Conservation (phyloP, 2,888 invertebrate species). For the Cryptops parisi region DNA sequence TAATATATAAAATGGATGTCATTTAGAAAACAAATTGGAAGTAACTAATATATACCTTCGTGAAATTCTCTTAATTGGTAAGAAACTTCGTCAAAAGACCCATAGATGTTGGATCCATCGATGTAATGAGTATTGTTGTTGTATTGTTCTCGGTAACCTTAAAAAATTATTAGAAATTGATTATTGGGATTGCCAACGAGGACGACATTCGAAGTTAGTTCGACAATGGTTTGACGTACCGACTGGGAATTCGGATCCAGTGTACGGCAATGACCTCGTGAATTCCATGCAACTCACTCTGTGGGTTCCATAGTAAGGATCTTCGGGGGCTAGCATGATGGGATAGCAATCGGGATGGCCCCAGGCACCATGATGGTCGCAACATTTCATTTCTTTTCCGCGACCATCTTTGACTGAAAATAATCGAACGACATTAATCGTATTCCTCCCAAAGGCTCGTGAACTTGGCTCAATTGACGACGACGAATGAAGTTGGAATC, state of each 20-base stretch:
- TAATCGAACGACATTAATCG: too few species aligned
- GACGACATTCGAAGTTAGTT: too few species aligned
- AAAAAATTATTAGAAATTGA: too few species aligned
- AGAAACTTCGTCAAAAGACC: constrained; percentile 18
- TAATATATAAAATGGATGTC: background rate
- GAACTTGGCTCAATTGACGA: background rate
- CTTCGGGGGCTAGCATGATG: constrained; percentile 9
- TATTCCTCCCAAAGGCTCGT: background rate
- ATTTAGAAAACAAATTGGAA: background rate
- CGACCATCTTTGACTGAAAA: constrained; percentile 9
- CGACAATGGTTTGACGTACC: too few species aligned
- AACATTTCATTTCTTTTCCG: constrained; percentile 10
- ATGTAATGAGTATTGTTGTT: constrained; percentile 21
- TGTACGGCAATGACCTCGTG: constrained; percentile 3
- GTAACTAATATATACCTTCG: constrained; percentile 15
- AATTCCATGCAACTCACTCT: constrained; percentile 9
- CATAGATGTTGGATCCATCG: constrained; percentile 21
- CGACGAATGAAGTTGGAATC: background rate
- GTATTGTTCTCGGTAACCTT: constrained; percentile 22
- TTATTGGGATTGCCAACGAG: too few species aligned
- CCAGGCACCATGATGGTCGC: constrained; percentile 8
- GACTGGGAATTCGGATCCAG: constrained; percentile 4
- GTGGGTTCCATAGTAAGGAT: constrained; percentile 9
- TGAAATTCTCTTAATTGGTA: constrained; percentile 15
- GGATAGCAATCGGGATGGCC: constrained; percentile 13